Evolutionary conservation across 2,888 invertebrate genomes (phyloP), one percentile per base, ranked within the genome.

Genomic region (Phyllotreta cruciferae): DNA sequence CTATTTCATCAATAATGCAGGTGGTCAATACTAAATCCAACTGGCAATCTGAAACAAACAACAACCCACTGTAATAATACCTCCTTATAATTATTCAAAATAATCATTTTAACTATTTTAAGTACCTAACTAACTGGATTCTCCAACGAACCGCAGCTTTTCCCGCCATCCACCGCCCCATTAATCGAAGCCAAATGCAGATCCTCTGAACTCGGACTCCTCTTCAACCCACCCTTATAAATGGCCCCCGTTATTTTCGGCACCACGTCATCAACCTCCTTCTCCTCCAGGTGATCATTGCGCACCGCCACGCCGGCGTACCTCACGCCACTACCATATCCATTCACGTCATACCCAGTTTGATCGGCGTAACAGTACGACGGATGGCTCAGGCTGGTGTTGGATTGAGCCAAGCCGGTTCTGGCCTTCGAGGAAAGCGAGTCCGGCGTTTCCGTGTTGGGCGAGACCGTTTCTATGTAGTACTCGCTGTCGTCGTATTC

Each of bases 311-410:
- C 55, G 3, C 50, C 55, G 24, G 47, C 34, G 39, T 88, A 88
- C 34, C 85, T 79, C 24, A 24, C 24, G 42, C 87, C 86, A 75
- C 90, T 91, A 6, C 89, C 90, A 64, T 88, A 88, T 62, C 87
- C 87, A 41, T 91, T 91, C 70, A 88, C 85, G 60, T 90, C 90
- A 76, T 92, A 92, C 34, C 90, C 87, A 71, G 88, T 83, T 80
- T 93, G 93, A 77, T 90, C 92, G 60, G 92, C 90, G 77, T 93
- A 93, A 49, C 89, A 86, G 78, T 93, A 90, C 65, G 89, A 90
- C 9, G 88, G 88, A 60, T 88, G 88, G 4, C 92, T 91, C 1
- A 94, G 84, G 0, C 94, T 94, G 0, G 92, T 92, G 53, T 74
- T 67, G 60, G 63, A 70, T 49, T 66, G 69, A 5, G 80, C 50